These are phyloP conservation scores for Aleiodes alternator DNA, from an alignment of 2,888 invertebrate species.

Conservation along the genomic window DNA sequence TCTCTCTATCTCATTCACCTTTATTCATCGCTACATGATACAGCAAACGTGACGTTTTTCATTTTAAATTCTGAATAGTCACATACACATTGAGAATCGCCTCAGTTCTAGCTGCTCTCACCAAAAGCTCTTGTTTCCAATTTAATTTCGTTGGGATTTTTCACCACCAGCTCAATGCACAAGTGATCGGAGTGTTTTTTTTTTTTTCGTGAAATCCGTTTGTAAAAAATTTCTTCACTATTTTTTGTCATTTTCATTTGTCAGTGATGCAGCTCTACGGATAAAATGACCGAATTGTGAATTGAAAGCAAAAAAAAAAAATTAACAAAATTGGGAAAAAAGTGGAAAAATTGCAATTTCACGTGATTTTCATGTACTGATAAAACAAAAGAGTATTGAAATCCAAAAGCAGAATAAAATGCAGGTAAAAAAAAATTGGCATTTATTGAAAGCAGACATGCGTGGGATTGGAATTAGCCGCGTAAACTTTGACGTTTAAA, in stretches of 20 bases:
- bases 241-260: neutral
- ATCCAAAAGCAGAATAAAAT: neutral
- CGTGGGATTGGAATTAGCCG: constrained; percentile 20
- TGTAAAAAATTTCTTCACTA: neutral
- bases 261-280: neutral
- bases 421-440: neutral
- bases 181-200: constrained; percentile 2
- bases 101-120: neutral
- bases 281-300: neutral
- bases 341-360: neutral
- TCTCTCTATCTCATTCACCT: neutral
- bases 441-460: constrained; percentile 20
- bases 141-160: constrained; percentile 17
- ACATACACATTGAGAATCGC: no score
- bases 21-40: constrained; percentile 7
- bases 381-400: constrained; percentile 1
- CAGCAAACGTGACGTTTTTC: neutral
- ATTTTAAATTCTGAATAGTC: no score
- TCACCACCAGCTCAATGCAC: neutral
- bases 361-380: neutral
- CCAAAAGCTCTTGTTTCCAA: constrained; percentile 29
- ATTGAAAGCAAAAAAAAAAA: neutral
- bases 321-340: neutral
- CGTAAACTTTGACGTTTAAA: constrained; percentile 27
- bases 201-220: constrained; percentile 1